phyloP scores from a whole-genome alignment of 2,797 vertebrate species.

The Brachyalestes nurse region DNA sequence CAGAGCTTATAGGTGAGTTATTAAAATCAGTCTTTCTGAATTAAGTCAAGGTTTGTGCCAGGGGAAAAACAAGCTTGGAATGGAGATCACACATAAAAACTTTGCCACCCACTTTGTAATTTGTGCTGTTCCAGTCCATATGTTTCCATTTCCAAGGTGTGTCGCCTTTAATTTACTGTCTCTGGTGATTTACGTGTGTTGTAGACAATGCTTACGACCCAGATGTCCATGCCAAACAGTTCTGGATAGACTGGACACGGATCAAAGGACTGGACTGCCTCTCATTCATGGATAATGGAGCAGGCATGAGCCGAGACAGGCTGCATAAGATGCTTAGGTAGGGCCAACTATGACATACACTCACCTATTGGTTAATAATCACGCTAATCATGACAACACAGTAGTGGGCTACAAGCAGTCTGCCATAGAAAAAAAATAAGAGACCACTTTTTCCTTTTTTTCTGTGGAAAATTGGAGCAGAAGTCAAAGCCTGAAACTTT shows the following conservation, averaged over 20 bases:
- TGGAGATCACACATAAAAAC: neutral
- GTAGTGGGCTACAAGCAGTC: too few species aligned
- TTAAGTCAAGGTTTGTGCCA: neutral
- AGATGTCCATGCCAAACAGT: conserved; percentile 89
- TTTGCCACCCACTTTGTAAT: neutral
- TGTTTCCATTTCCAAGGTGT: neutral
- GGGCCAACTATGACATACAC: neutral
- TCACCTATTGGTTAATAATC: neutral
- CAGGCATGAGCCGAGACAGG: conserved; percentile 83
- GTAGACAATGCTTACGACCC: conserved; percentile 95
- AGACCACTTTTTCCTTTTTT: too few species aligned
- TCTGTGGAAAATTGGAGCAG: too few species aligned
- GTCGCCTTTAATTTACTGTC: neutral
- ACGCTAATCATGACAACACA: neutral
- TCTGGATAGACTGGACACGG: conserved; percentile 92
- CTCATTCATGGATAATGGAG: conserved; percentile 90
- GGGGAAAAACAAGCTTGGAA: neutral
- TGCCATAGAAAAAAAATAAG: neutral
- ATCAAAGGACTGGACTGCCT: conserved; percentile 77
- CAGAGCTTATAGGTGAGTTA: conserved; percentile 94
- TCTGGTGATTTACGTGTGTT: neutral
- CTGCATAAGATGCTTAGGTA: conserved; percentile 96
- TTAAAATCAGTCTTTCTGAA: neutral
- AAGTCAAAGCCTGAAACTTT: too few species aligned
- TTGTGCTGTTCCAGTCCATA: neutral